These are phyloP conservation scores for Alcedo atthis DNA, from an alignment of 2,797 vertebrate species.

Conservation along the genomic window DNA sequence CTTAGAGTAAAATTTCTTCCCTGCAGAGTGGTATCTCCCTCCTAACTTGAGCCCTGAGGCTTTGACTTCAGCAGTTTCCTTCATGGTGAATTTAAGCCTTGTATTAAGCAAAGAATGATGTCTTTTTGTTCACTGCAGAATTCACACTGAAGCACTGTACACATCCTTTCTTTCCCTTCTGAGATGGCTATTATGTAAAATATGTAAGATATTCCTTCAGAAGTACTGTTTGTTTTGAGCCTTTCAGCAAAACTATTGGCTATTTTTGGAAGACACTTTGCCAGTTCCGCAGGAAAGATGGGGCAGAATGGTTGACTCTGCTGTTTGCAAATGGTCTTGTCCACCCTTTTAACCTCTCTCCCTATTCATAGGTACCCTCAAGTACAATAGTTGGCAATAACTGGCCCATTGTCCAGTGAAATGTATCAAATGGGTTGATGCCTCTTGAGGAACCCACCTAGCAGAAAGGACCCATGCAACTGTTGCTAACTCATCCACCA, in stretches of 20 bases:
- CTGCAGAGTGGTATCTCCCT: background rate
- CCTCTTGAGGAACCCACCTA: background rate
- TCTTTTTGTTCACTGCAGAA: constrained; percentile 31
- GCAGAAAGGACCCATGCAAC: background rate
- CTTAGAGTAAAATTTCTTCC: background rate
- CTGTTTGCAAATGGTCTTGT: background rate
- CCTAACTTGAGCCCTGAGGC: background rate
- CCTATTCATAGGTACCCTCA: background rate
- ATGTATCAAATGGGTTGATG: background rate
- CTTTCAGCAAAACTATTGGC: constrained; percentile 18
- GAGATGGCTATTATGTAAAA: constrained; percentile 43
- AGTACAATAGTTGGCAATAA: background rate
- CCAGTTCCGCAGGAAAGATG: background rate
- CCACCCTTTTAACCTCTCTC: background rate
- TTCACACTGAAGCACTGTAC: constrained; percentile 16
- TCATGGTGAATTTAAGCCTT: constrained; percentile 59
- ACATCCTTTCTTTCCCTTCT: constrained; percentile 13
- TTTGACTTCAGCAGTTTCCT: constrained; percentile 30
- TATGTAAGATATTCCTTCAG: constrained; percentile 50
- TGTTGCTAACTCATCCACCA: background rate
- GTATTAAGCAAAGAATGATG: constrained; percentile 54
- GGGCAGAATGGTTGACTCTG: background rate
- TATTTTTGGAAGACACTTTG: constrained; percentile 28
- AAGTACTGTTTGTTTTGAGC: constrained; percentile 45
- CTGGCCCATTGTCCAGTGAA: background rate